Evolutionary conservation across 2,797 vertebrate species (phyloP).

Genomic region (Neostethus bicornis): DNA sequence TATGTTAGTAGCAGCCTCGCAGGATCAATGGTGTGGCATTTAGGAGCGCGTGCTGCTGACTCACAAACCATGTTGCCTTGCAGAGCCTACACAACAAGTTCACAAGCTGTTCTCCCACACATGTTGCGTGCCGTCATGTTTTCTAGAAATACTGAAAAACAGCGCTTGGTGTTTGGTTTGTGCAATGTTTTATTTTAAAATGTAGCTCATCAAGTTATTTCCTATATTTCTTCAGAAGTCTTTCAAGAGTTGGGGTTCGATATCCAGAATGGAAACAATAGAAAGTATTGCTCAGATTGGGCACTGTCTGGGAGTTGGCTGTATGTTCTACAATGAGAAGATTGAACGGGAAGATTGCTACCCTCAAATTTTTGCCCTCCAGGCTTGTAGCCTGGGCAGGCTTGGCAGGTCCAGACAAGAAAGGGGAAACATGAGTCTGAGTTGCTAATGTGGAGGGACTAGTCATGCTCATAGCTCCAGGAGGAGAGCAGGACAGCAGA

Average conservation of each 20-base stretch:
- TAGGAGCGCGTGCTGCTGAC: slow-evolving; percentile 73
- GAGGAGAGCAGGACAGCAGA: no score
- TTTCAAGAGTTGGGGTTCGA: slow-evolving; percentile 52
- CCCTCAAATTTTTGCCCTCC: no score
- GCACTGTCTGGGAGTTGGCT: no score
- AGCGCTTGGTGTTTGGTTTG: slow-evolving; percentile 64
- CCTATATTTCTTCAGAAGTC: slow-evolving; percentile 52
- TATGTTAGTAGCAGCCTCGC: slow-evolving; percentile 71
- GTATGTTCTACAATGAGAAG: no score
- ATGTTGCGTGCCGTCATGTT: slow-evolving; percentile 64
- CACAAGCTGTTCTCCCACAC: slow-evolving; percentile 75
- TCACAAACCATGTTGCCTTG: slow-evolving; percentile 73
- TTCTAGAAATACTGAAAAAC: slow-evolving; percentile 63
- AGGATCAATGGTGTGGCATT: slow-evolving; percentile 70
- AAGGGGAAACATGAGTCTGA: no score
- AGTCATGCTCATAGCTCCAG: no score
- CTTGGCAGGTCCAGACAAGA: no score
- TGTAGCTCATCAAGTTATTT: slow-evolving; percentile 59
- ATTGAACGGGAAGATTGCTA: no score
- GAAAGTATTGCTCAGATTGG: no score
- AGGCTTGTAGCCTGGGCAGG: no score
- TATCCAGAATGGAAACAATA: slow-evolving; percentile 37
- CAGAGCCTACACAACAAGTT: slow-evolving; percentile 74
- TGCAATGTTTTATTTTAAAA: slow-evolving; percentile 52
- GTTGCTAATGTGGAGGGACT: no score